Percentiles rank a stretch among this genome's conserved stretches.
Evolutionary conservation across 2,888 invertebrate species (phyloP).

Genomic region (Polydrusus pterygomalis): DNA sequence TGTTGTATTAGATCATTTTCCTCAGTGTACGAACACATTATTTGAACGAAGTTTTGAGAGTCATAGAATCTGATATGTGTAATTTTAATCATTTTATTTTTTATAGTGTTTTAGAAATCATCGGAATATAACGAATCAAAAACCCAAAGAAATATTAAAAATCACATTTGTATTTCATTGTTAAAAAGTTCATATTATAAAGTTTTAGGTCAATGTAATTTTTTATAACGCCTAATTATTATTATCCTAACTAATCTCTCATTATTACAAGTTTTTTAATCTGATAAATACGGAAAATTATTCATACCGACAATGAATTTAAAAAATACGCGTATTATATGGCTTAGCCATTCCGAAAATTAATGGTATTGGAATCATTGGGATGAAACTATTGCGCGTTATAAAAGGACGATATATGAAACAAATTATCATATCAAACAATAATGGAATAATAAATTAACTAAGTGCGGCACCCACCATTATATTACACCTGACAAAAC

Average conservation of each 20-base stretch:
- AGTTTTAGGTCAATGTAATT: neutral
- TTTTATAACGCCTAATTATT: constrained; percentile 11
- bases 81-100: too few species aligned
- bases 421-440: constrained; percentile 69
- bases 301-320: constrained; percentile 49
- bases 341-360: constrained; percentile 47
- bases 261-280: constrained; percentile 31
- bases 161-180: too few species aligned
- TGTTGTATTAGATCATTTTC: too few species aligned
- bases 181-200: neutral
- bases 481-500: constrained; percentile 66
- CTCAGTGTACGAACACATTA: too few species aligned
- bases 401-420: constrained; percentile 60
- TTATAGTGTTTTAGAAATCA: too few species aligned
- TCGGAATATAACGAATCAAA: too few species aligned
- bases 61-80: too few species aligned
- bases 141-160: too few species aligned
- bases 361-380: constrained; percentile 57
- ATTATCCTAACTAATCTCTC: constrained; percentile 5
- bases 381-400: constrained; percentile 61
- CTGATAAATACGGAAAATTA: constrained; percentile 47
- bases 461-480: constrained; percentile 57
- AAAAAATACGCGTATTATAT: constrained; percentile 41
- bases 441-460: constrained; percentile 63
- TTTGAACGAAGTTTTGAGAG: too few species aligned